Evolutionary conservation across 2,888 invertebrate species (phyloP), one percentile per base, ranked within the genome.

Genomic region (Abrostola triplasia): DNA sequence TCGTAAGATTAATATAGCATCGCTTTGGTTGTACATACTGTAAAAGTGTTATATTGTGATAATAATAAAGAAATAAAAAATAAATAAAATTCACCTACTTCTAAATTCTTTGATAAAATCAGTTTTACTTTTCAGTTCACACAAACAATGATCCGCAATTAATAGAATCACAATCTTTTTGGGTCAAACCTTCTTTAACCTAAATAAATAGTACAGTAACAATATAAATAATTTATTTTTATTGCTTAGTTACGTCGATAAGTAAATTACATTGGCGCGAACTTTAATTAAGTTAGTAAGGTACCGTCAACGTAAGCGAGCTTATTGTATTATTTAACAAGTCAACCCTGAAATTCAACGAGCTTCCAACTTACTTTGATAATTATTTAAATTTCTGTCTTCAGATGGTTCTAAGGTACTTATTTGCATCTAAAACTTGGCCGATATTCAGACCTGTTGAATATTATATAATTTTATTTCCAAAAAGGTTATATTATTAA

Each of bases 321-420:
- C 66, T 77, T 77, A 66, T 76, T 66, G 66, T 77, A 70, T 73
- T 76, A 77, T 73, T 73, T 66, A 75, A 57, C 75, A 70, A 63
- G 55, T 56, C 60, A 65, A 44, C 60, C 69, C 63, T 73, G 59
- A 77, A 75, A 73, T 59, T 77, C 56, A 38, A 61, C 44, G 59
- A 41, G 57, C 54, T 37, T 37, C 61, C 13, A 49, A 58, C 63
- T 60, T 69, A 62, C 59, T 73, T 73, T 59, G 61, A 60, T 75
- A 65, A 77, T 77, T 74, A 74, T 74, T 75, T 77, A 73, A 77
- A 69, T 75, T 77, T n/a, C n/a, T 36, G 52, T 64, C 57, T 64
- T 53, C 61, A 73, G 54, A 12, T 47, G 54, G 72, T 50, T 65
- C 13, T 41, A 35, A 9, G 50, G 60, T 47, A 66, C 67, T 49